A percentile compares a stretch with the other conserved stretches of the same genome.
These are phyloP conservation scores for Manacus vitellinus DNA, from an alignment of 2,113 vertebrate species.

Conservation along the genomic window DNA sequence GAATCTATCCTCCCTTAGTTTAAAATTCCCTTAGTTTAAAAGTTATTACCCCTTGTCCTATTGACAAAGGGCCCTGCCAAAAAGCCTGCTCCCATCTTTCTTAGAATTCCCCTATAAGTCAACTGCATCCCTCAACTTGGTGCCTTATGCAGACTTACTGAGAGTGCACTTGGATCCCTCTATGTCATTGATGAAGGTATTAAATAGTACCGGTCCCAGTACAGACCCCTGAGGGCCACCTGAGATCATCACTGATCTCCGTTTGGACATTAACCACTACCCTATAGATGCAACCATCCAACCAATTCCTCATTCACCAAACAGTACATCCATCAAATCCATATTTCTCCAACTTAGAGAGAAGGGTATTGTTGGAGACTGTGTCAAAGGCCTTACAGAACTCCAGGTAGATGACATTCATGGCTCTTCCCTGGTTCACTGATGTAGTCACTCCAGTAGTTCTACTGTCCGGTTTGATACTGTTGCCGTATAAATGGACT, in stretches of 20 bases:
- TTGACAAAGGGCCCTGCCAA: rapidly evolving
- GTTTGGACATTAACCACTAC: neutral
- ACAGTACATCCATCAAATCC: neutral
- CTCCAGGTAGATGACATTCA: rapidly evolving
- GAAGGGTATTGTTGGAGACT: neutral
- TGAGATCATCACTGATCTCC: neutral
- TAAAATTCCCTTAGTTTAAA: neutral
- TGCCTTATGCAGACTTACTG: neutral
- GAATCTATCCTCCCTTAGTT: neutral
- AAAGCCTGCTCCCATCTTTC: neutral
- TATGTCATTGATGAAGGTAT: neutral
- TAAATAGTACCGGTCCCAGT: neutral
- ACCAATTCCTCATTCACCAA: neutral
- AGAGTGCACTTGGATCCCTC: neutral
- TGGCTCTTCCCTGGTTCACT: neutral
- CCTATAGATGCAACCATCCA: neutral
- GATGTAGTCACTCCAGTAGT: neutral
- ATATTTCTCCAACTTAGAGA: neutral
- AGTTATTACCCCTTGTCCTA: neutral
- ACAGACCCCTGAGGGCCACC: neutral
- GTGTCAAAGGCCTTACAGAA: neutral
- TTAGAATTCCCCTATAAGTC: neutral
- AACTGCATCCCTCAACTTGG: neutral
- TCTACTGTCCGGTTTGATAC: neutral
- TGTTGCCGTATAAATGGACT: rapidly evolving